Evolutionary conservation across 1,140 invertebrate species (phyloP), one percentile per base, ranked within the genome.

Genomic region (Drosophila novamexicana): DNA sequence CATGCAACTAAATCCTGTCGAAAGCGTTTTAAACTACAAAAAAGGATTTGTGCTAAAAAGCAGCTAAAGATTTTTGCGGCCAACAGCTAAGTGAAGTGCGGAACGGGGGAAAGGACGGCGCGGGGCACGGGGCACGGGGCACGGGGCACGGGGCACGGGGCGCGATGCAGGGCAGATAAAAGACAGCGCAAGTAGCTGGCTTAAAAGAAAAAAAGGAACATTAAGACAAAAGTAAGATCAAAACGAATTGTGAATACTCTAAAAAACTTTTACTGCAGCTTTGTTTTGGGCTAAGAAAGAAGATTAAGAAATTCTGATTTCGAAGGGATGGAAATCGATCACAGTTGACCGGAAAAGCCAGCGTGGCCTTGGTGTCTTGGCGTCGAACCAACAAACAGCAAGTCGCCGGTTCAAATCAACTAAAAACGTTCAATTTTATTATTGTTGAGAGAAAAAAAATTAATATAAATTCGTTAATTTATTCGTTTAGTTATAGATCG

Each of bases 1-100:
- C 77, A 84, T 89, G 80, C 81, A 89, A 88, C 83, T 88, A 89
- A 88, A 88, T 88, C 84, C 84, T 84, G 84, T 89, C 83, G 69
- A 89, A 88, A 89, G 83, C 80, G 74, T 84, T 88, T 88, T 88
- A 89, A 89, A 89, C 81, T 89, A 82, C 75, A 77, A 75, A 89
- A 86, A 80, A 80, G 81, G 80, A 89, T 88, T 88, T 89, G 84
- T 75, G 83, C 83, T 82, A 77, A 86, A 86, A 88, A 88, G 83
- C 79, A 69, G 70, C 54, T 69, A 67, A 75, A 73, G 80, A 79
- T 72, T 72, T 64, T 58, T 72, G 79, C 63, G 71, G 61, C 52
- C 62, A 7, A n/a, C 58, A 61, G 34, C 12, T 6, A 52, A 45
- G 47, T 22, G 49, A 32, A n/a, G 7, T 18, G 29, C 9, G 42